Evolutionary conservation across 1,140 invertebrate species (phyloP).

Genomic region (Drosophila kohkoa): DNA sequence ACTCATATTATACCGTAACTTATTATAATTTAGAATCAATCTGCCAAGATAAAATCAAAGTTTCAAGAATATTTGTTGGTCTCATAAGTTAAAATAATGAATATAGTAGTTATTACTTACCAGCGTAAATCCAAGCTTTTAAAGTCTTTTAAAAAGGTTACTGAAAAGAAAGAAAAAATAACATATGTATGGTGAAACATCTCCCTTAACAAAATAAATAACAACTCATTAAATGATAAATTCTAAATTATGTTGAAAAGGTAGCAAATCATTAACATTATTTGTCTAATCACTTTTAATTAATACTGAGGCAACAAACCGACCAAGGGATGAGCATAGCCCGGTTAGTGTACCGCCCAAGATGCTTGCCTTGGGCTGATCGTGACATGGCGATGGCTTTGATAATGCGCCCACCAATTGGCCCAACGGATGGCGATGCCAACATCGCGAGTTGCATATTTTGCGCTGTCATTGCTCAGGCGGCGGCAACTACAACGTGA

Average conservation of each 20-base stretch:
- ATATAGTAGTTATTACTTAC: no score
- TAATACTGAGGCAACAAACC: neutral
- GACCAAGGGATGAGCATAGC: neutral
- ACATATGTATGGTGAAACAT: no score
- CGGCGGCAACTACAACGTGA: constrained; percentile 11
- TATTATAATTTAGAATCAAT: no score
- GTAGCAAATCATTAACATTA: neutral
- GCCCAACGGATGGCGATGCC: constrained; percentile 53
- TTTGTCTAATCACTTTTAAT: neutral
- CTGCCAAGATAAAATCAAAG: no score
- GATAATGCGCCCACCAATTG: constrained; percentile 65
- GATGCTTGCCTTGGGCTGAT: constrained; percentile 45
- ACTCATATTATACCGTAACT: no score
- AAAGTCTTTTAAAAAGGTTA: no score
- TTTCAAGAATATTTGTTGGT: no score
- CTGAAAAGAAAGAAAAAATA: no score
- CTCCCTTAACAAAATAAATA: no score
- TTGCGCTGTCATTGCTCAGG: constrained; percentile 45
- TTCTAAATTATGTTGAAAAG: neutral
- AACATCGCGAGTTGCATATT: constrained; percentile 24
- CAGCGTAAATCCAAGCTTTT: no score
- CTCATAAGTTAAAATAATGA: no score
- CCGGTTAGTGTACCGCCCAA: constrained; percentile 33
- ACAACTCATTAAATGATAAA: no score
- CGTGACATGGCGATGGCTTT: constrained; percentile 67